A percentile compares a stretch with the other conserved stretches of the same genome.
These are phyloP conservation scores for Syngnathoides biaculeatus DNA, from an alignment of 2,113 vertebrate species.

Conservation along the genomic window DNA sequence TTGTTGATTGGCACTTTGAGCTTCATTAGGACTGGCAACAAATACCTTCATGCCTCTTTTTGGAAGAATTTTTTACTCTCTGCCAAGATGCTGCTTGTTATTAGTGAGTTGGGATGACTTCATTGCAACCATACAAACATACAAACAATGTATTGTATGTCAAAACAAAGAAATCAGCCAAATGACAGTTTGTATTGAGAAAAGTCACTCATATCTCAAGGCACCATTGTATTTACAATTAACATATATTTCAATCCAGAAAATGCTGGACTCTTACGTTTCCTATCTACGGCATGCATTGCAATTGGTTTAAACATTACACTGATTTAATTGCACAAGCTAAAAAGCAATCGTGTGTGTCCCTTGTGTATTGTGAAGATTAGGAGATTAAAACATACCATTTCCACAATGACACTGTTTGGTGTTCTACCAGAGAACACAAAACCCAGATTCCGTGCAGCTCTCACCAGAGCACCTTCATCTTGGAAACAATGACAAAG, in stretches of 20 bases:
- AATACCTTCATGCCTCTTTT: too few relatives aligned
- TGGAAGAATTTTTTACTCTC: too few relatives aligned
- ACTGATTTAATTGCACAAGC: neutral
- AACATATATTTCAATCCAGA: neutral
- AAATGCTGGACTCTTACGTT: neutral
- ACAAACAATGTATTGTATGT: too few relatives aligned
- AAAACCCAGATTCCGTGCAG: constrained; percentile 85
- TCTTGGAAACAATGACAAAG: constrained; percentile 67
- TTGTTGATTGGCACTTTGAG: too few relatives aligned
- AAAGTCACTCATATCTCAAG: too few relatives aligned
- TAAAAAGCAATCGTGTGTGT: neutral
- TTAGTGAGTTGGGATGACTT: too few relatives aligned
- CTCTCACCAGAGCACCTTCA: constrained; percentile 93
- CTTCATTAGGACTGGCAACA: too few relatives aligned
- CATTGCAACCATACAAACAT: too few relatives aligned
- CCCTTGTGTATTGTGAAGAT: neutral
- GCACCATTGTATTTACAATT: too few relatives aligned
- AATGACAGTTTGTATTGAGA: too few relatives aligned
- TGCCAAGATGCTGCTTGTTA: too few relatives aligned
- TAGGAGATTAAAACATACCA: constrained; percentile 73
- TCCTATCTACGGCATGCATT: neutral
- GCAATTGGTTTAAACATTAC: neutral
- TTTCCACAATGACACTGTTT: constrained; percentile 88
- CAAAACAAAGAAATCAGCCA: too few relatives aligned
- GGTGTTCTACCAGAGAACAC: constrained; percentile 95